A percentile compares a stretch with the other conserved stretches of the same genome.
Evolutionary conservation across 1,140 invertebrate species (phyloP).

Genomic region (Drosophila fuyamai): DNA sequence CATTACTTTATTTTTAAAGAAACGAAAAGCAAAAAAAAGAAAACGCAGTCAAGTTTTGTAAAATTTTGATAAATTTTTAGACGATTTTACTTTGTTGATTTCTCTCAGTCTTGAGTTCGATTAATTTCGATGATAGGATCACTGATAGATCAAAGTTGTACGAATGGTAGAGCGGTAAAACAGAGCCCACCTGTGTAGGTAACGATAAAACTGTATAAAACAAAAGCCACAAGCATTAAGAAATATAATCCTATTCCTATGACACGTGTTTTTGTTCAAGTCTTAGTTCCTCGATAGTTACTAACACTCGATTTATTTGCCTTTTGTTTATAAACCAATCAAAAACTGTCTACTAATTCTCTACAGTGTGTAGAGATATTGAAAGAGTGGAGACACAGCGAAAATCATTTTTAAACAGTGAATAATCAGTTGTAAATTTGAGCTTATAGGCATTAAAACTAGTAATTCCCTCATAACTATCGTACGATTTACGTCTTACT

Average conservation of each 20-base stretch:
- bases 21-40: conserved; percentile 20
- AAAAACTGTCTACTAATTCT: conserved; percentile 8
- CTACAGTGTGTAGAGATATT: neutral
- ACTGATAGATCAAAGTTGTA: conserved; percentile 48
- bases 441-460: conserved; percentile 76
- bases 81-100: conserved; percentile 62
- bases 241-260: conserved; percentile 33
- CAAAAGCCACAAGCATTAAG: conserved; percentile 30
- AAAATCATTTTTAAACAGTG: conserved; percentile 48
- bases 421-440: conserved; percentile 83
- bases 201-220: conserved; percentile 61
- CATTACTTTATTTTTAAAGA: conserved; percentile 73
- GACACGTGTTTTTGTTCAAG: conserved; percentile 20
- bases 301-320: conserved; percentile 25
- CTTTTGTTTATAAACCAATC: conserved; percentile 18
- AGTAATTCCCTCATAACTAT: conserved; percentile 44
- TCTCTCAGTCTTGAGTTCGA: conserved; percentile 35
- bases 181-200: conserved; percentile 80
- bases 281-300: conserved; percentile 48
- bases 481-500: conserved; percentile 47
- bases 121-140: conserved; percentile 34
- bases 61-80: conserved; percentile 79
- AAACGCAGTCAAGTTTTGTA: conserved; percentile 55
- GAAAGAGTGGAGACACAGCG: conserved; percentile 16
- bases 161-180: conserved; percentile 37